Percentiles rank a stretch among this genome's conserved stretches.
Evolutionary conservation across 2,888 invertebrate species (phyloP).

Genomic region (Drosophila buzzatii): DNA sequence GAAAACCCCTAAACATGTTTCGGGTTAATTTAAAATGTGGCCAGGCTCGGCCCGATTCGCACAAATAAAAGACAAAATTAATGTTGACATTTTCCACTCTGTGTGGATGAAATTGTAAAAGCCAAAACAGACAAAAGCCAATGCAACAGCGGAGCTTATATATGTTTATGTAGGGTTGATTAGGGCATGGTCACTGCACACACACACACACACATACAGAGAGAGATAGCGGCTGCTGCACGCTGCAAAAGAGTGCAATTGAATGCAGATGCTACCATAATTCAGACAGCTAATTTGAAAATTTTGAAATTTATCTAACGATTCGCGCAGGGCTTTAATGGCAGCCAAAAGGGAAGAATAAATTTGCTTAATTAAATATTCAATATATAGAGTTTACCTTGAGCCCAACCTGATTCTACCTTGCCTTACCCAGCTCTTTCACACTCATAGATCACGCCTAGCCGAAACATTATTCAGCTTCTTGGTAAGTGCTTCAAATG

Average conservation of each 20-base stretch:
- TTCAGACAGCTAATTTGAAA: conserved; percentile 71
- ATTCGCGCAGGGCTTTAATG: conserved; percentile 23
- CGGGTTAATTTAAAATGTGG: conserved; percentile 84
- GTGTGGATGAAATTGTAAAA: conserved; percentile 77
- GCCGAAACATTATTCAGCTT: background rate
- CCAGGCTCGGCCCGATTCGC: conserved; percentile 72
- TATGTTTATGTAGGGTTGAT: conserved; percentile 42
- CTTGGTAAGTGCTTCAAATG: conserved; percentile 32
- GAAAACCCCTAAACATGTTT: conserved; percentile 84
- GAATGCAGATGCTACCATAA: conserved; percentile 75
- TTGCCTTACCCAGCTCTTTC: background rate
- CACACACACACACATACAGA: conserved; percentile 1
- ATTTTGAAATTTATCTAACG: conserved; percentile 72
- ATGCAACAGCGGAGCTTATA: conserved; percentile 48
- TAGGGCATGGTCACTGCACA: conserved; percentile 36
- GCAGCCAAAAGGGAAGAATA: conserved; percentile 25
- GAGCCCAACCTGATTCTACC: background rate
- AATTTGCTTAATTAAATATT: conserved; percentile 9
- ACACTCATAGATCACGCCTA: background rate
- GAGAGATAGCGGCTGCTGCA: conserved; percentile 32
- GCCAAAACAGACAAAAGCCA: conserved; percentile 64
- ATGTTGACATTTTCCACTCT: conserved; percentile 83
- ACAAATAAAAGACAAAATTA: conserved; percentile 83
- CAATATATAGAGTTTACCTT: background rate
- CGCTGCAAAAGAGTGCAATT: conserved; percentile 65